Evolutionary conservation across 2,888 invertebrate genomes (phyloP), one percentile per base, ranked within the genome.

Genomic region (Aspidiotus rigidus): DNA sequence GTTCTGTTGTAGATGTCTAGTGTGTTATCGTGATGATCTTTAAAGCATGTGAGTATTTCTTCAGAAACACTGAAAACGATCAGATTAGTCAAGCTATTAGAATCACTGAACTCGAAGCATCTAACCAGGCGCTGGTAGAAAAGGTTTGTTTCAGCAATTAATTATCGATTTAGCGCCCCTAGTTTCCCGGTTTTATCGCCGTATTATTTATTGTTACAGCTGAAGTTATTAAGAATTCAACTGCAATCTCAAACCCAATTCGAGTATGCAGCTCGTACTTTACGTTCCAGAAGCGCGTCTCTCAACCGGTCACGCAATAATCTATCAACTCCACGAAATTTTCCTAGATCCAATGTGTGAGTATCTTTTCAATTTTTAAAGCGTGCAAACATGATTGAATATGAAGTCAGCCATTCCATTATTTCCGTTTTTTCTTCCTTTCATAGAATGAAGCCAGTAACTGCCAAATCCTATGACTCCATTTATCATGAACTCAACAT

Each of bases 191-290:
- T 40, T 56, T 40, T 16, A 5, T 16, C 3, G 41, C 15, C 17
- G 15, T 40, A 2, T 39, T 39, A 16, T 39, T 16, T 15, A 15
- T 42, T 15, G 1, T 59, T 61, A 15, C 40, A 69, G 69, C 39
- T 69, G 44, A 69, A 69, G 28, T 16, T 69, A 15, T n/a, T 69
- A 55, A 62, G 62, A 42, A 62, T 69, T 17, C 69, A 69, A 56
- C 42, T 69, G 15, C 55, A 62, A 28, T 62, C 69, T 13, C 69
- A 69, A 42, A 44, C 13, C 41, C 62, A 69, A 28, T 44, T 69
- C 6, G 55, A 69, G 9, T 16, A 16, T 16, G 54, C 69, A 40
- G 55, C 62, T 41, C 55, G 41, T 28, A 40, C 40, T 1, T 28
- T 28, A 62, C 49, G 16, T 40, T 55, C 62, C 17, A 13, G 69